Evolutionary conservation across 2,888 invertebrate species (phyloP), one percentile per base, ranked within the genome.

Genomic region (Xylophagus ater): DNA sequence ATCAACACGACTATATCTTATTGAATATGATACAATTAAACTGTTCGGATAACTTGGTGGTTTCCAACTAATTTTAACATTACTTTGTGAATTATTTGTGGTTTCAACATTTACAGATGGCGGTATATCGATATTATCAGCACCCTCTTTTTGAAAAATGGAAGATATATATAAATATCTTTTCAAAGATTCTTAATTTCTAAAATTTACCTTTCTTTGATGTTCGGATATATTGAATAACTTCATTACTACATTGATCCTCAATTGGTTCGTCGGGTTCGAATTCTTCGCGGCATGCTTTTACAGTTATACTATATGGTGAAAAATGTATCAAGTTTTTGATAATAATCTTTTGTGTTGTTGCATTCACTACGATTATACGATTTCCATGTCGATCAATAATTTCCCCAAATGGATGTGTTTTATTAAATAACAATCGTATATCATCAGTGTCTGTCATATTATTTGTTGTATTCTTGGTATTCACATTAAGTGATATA

Each of bases 11-110:
- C 73, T 72, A 56, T 84, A 86, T 48, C 79, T 75, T 37, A 94
- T 77, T 45, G 78, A 75, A 63, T 93, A 96, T 0, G 82, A 80
- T 28, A 89, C 75, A 31, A 94, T 79, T 42, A 83, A 72, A 2
- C 96, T 92, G 61, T 97, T 97, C 0, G 96, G 93, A 45, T 78
- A 67, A 15, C 57, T 51, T 0, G 96, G 94, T 49, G 83, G 79
- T 3, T 73, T 68, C 96, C 96, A 96, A 18, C 67, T 71, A 3
- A 89, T 65, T 32, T 74, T 76, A 10, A 85, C 74, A 49, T 71
- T 71, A 2, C 73, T 73, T 14, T 65, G 49, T 0, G 72, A 68
- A 45, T 73, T 69, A 10, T 63, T 62, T 1, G 53, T 52, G 6
- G 44, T 45, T 35, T 54, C 56, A n/a, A 52, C 23, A 0, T 37